Percentiles rank a stretch among this genome's conserved stretches.
These are phyloP conservation scores for Micromys minutus DNA, from an alignment of 2,113 vertebrate genomes.

Conservation along the genomic window DNA sequence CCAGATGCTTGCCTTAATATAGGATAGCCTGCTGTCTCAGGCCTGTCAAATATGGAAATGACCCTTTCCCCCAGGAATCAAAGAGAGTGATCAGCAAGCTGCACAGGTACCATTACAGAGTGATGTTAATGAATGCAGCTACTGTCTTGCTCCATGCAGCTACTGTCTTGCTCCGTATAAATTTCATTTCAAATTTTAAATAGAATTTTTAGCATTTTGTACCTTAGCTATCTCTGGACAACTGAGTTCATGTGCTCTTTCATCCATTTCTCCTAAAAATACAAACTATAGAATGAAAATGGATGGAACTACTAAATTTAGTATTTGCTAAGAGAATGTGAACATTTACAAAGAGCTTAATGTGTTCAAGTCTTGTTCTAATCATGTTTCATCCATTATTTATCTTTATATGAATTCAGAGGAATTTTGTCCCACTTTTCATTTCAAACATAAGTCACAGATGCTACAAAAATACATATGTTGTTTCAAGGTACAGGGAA, in stretches of 20 bases:
- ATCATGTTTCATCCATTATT: not conserved
- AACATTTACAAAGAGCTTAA: not conserved
- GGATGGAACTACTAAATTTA: not conserved
- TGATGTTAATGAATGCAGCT: not conserved
- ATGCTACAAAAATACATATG: not conserved
- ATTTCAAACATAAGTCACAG: not conserved
- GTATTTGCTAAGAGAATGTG: not conserved
- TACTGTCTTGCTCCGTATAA: not conserved
- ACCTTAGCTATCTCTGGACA: not conserved
- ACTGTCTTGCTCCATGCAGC: not conserved
- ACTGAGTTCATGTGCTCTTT: not conserved
- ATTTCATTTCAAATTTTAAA: constrained; percentile 22
- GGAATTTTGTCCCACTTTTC: not conserved
- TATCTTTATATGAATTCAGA: not conserved
- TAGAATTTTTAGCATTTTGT: not conserved
- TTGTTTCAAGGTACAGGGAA: not conserved
- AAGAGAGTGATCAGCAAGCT: not conserved
- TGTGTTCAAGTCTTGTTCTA: not conserved
- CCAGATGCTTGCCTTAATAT: constrained; percentile 61
- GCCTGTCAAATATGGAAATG: constrained; percentile 40
- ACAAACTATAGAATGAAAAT: not conserved
- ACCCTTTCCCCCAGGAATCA: not conserved
- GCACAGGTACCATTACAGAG: not conserved
- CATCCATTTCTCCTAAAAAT: not conserved
- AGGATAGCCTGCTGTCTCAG: constrained; percentile 33